Percentiles rank a stretch among this genome's conserved stretches.
Evolutionary conservation across 2,113 vertebrate genomes (phyloP).

Genomic region (human): DNA sequence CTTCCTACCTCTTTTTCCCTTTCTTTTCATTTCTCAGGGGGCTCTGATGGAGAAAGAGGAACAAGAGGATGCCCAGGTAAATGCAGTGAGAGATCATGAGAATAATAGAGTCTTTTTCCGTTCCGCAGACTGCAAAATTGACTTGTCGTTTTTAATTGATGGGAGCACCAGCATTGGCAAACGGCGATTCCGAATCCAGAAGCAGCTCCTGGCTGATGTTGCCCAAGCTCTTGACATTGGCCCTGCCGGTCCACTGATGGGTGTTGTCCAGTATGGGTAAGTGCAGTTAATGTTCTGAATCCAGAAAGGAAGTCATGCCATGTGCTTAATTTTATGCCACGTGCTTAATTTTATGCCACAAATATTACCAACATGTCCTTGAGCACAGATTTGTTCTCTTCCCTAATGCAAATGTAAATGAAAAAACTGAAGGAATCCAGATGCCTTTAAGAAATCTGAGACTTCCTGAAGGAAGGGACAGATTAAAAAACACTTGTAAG

Average conservation of each 20-base stretch:
- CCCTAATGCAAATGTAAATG: not conserved
- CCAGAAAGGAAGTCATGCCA: not conserved
- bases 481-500: not conserved
- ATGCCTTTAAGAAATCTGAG: not conserved
- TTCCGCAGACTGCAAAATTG: constrained; percentile 93
- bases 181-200: constrained; percentile 96
- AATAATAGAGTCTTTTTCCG: not conserved
- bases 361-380: not conserved
- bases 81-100: not conserved
- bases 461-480: not conserved
- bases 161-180: constrained; percentile 97
- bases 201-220: constrained; percentile 92
- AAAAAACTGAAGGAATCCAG: not conserved
- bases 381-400: not conserved
- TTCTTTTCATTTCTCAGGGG: not conserved
- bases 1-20: not conserved
- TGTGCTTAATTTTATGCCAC: not conserved
- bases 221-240: constrained; percentile 91
- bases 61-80: not conserved
- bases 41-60: not conserved
- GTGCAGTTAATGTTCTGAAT: not conserved
- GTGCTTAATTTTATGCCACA: not conserved
- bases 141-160: constrained; percentile 95
- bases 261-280: constrained; percentile 97
- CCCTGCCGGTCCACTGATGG: constrained; percentile 93